Base-by-base conservation (phyloP, 1,140 invertebrate genomes). In the Neuroterus valhalla region DNA sequence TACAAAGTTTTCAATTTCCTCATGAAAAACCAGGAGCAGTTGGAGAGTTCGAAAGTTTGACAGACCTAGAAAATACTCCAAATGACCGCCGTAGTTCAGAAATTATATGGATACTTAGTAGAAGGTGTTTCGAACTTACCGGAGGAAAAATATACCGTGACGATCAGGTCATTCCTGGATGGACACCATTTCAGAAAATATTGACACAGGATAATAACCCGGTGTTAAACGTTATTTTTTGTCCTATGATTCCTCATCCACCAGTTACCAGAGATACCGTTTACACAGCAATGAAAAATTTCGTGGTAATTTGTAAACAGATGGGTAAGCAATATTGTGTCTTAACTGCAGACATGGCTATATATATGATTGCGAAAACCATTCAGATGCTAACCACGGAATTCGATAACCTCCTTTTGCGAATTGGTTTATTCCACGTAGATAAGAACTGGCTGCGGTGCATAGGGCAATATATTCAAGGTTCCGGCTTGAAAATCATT, bases 371-470 rank as follows among this genome's bases (percentile, higher is more conserved):
- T 48, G 44, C 68, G 21, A 70, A 70, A 50, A 11, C 8, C 3
- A 70, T 70, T 23, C 68, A 70, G n/a, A n/a, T n/a, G n/a, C n/a
- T n/a, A n/a, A n/a, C n/a, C n/a, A n/a, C n/a, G n/a, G n/a, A n/a
- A n/a, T 50, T 19, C 50, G 42, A 26, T 2, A 42, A 50, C 26
- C 26, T 70, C 11, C 1, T 31, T 75, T 45, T 77, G 62, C 55
- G 73, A 66, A 72, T 78, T 38, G 74, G 70, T 78, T 52, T 74
- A 74, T 71, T 72, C n/a, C n/a, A n/a, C n/a, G n/a, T n/a, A n/a
- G n/a, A n/a, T n/a, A n/a, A n/a, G n/a, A n/a, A n/a, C n/a, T 80
- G 23, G 44, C 46, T 80, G 15, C 66, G 68, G 31, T 73, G 76
- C 19, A 72, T 78, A 48, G 76, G 76, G 31, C 71, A 80, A 67